Evolutionary conservation across 2,113 vertebrate genomes (phyloP), one percentile per base, ranked within the genome.

Genomic region (Turdus rufiventris): DNA sequence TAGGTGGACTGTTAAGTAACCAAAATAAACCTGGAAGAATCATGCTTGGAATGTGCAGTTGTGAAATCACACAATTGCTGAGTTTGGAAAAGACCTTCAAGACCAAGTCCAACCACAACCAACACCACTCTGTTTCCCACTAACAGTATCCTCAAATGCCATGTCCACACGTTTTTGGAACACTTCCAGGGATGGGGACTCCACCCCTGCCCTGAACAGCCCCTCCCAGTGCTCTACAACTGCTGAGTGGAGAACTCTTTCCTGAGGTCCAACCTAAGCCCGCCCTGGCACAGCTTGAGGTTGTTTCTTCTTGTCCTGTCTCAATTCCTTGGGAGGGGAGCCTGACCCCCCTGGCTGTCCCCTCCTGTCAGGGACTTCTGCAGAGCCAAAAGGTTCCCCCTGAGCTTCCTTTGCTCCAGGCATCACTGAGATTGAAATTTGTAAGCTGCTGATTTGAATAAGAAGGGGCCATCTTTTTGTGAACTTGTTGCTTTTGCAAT

Each of bases 61-160:
- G 24, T n/a, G 40, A 24, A 48, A 71, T 34, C 13, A 56, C 34
- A 31, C 24, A 14, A 8, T 25, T 0, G 0, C 36, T 48, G 36
- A 56, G 9, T 5, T 1, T 72, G 57, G 34, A 72, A 48, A 42
- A 63, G 29, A 25, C 14, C 20, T 29, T 29, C 19, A 25, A 14
- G 13, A 17, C 14, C 12, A n/a, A 62, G 15, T 25, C 19, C 63
- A 47, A 1, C n/a, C 56, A n/a, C 8, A 19, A 0, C 15, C 47
- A 61, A n/a, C n/a, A 70, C 8, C 45, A 18, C 21, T 5, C 18
- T 24, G 12, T 16, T 77, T 47, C 24, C 28, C 47, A 25, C n/a
- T 8, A 19, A 17, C 74, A 5, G 2, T 6, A 15, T n/a, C 40
- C 40, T 4, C 57, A 11, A 31, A 40, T 25, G 20, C 56, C 48